Percentiles rank a stretch among this genome's conserved stretches.
Conservation (phyloP, 1,140 invertebrate genomes). For the Tribolium madens region DNA sequence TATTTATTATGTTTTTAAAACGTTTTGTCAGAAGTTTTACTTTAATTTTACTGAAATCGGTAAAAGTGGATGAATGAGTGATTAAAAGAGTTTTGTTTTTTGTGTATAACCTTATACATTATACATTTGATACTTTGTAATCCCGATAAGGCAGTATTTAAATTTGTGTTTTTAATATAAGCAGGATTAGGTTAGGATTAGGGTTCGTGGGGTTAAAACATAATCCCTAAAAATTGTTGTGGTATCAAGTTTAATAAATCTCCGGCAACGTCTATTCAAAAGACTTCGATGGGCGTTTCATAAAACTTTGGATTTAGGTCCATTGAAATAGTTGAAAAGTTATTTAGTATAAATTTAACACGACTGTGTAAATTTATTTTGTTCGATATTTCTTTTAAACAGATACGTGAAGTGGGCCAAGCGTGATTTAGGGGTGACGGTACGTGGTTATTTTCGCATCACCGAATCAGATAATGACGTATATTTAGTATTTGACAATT, state of each 20-base stretch:
- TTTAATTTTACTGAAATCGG: too few relatives aligned
- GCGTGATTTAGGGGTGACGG: not conserved
- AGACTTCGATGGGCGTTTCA: conserved; percentile 32
- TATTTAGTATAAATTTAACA: conserved; percentile 31
- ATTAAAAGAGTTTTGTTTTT: not conserved
- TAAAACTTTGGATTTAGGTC: conserved; percentile 34
- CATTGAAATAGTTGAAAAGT: conserved; percentile 39
- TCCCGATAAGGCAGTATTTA: conserved; percentile 7
- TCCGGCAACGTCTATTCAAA: conserved; percentile 15
- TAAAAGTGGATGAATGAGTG: too few relatives aligned
- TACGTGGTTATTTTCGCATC: not conserved
- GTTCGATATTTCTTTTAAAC: conserved; percentile 15
- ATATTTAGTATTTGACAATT: not conserved
- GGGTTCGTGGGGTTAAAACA: not conserved
- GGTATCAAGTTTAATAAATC: conserved; percentile 36
- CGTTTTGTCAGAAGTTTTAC: too few relatives aligned
- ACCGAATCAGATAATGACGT: not conserved
- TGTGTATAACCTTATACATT: not conserved
- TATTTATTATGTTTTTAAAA: too few relatives aligned
- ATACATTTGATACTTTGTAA: conserved; percentile 9
- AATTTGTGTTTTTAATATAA: conserved; percentile 29
- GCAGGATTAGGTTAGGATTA: conserved; percentile 16
- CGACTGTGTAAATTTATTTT: conserved; percentile 11
- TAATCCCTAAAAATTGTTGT: conserved; percentile 34
- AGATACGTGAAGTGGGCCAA: not conserved